Evolutionary conservation across 2,797 vertebrate species (phyloP).

Genomic region (Acrossocheilus wenchowensis): DNA sequence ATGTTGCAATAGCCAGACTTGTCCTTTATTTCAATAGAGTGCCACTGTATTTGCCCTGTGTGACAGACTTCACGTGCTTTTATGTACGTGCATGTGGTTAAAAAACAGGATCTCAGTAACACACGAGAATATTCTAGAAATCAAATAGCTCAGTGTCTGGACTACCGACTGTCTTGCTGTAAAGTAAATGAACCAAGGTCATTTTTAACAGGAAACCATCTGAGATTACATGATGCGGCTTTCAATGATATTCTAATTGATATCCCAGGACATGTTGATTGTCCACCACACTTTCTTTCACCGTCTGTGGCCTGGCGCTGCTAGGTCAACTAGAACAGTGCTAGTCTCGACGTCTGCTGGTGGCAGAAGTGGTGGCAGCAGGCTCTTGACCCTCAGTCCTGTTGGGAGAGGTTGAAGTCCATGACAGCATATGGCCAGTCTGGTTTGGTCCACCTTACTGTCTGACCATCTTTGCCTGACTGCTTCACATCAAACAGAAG

Average conservation of each 20-base stretch:
- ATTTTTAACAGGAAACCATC: neutral
- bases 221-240: neutral
- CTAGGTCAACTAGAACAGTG: slow-evolving; percentile 49
- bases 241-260: neutral
- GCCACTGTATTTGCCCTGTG: slow-evolving; percentile 28
- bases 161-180: neutral
- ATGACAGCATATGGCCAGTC: slow-evolving; percentile 77
- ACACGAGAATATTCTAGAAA: neutral
- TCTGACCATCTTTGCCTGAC: slow-evolving; percentile 74
- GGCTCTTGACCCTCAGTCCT: slow-evolving; percentile 69
- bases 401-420: slow-evolving; percentile 66
- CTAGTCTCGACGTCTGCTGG: slow-evolving; percentile 47
- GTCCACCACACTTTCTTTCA: slow-evolving; percentile 15
- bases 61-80: neutral
- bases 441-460: slow-evolving; percentile 74
- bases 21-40: slow-evolving; percentile 57
- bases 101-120: slow-evolving; percentile 30
- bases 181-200: neutral
- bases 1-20: slow-evolving; percentile 58
- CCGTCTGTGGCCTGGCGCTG: slow-evolving; percentile 1
- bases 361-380: slow-evolving; percentile 77
- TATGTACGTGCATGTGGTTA: slow-evolving; percentile 5
- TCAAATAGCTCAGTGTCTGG: neutral
- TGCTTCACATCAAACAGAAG: slow-evolving; percentile 70
- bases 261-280: slow-evolving; percentile 7